Percentiles rank a stretch among this genome's conserved stretches.
Conservation (phyloP, 2,113 vertebrate genomes). For the Nibea albiflora region DNA sequence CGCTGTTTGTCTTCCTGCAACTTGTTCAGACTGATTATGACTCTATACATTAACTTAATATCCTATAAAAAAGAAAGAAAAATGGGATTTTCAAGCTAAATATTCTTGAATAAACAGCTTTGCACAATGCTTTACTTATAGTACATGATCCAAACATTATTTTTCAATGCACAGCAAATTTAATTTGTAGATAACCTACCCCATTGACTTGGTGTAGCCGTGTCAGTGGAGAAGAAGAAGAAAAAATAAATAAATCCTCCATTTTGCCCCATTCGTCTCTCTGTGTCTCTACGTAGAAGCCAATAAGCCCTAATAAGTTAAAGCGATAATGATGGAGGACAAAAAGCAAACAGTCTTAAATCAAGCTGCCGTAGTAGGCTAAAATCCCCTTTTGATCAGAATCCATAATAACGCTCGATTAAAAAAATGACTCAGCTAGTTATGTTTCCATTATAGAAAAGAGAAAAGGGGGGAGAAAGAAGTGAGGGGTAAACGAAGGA, state of each 20-base stretch:
- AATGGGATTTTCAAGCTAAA: not conserved
- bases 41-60: not conserved
- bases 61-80: not conserved
- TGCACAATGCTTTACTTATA: not conserved
- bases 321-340: constrained; percentile 67
- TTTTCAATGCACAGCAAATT: constrained; percentile 40
- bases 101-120: not conserved
- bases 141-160: constrained; percentile 36
- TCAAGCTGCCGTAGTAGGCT: constrained; percentile 50
- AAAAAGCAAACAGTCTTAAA: constrained; percentile 66
- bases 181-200: constrained; percentile 62
- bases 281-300: constrained; percentile 34
- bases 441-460: constrained; percentile 68
- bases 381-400: constrained; percentile 62
- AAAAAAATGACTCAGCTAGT: constrained; percentile 70
- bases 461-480: constrained; percentile 17
- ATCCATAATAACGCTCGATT: constrained; percentile 67
- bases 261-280: constrained; percentile 57
- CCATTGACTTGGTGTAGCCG: constrained; percentile 50
- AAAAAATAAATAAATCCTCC: constrained; percentile 8
- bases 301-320: constrained; percentile 68
- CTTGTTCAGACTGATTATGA: not conserved
- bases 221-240: constrained; percentile 18
- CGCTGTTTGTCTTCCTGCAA: not conserved
- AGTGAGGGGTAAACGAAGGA: constrained; percentile 61